Evolutionary conservation across 2,888 invertebrate genomes (phyloP), one percentile per base, ranked within the genome.

Genomic region (Xiphydria camelus): DNA sequence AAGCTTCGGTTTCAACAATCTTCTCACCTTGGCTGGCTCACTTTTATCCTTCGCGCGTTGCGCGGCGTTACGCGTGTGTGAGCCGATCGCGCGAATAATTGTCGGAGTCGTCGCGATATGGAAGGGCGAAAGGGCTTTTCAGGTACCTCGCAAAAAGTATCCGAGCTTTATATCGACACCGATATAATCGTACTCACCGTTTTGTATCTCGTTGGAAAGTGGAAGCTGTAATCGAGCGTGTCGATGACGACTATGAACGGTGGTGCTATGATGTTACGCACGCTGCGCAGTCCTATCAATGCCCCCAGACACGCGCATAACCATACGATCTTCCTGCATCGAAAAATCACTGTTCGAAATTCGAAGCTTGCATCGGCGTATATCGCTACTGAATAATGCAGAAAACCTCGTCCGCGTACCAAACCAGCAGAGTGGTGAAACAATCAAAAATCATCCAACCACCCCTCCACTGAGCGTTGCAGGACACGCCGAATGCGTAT

Each of bases 241-340:
- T 87, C 87, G 1, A 83, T 77, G 54, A 78, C 73, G 9, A 85
- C 70, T 61, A 82, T 77, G 59, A 81, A 81, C 0, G 86, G 86
- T 1, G 82, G 70, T 0, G 83, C 80, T 20, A 82, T 71, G 9
- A 83, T 60, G 59, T 83, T 84, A 38, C 80, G 73, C 0, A 81
- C 64, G 0, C 79, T 77, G 4, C 81, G 78, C 10, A 83, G 65
- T 14, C 61, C 15, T 0, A 68, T 50, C 2, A 77, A 57, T 10
- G 60, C 21, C 57, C 14, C 45, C 7, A 69, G 32, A 31, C 67
- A 49, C 4, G 53, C 33, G 0, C 44, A 20, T 37, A 57, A 53
- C 18, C 35, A 48, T 2, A n/a, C 33, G 10, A 47, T 45, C 21
- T 53, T 25, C 55, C 70, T 72, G 44, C 17, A 36, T 26, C 41